Base-by-base conservation (phyloP, 2,888 invertebrate genomes). In the Nesidiocoris tenuis region DNA sequence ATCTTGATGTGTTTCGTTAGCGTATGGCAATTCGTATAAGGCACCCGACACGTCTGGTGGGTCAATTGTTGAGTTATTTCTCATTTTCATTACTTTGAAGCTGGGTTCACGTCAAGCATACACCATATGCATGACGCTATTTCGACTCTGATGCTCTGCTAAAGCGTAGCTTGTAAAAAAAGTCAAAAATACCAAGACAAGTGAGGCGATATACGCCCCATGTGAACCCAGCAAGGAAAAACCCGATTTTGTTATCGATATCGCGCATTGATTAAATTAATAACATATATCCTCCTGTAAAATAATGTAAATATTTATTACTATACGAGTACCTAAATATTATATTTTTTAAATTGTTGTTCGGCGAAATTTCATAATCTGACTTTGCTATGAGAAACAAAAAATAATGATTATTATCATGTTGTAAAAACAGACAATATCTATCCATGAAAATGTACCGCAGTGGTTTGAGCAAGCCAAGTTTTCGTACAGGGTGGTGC, bases 261-360 rank as follows among this genome's bases (percentile, higher is more conserved):
- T n/a, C n/a, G n/a, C n/a, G n/a, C n/a, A n/a, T n/a, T n/a, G n/a
- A n/a, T n/a, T n/a, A n/a, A n/a, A n/a, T n/a, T n/a, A n/a, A n/a
- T n/a, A n/a, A n/a, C n/a, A n/a, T n/a, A n/a, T n/a, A 39, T 7
- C 39, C 39, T 39, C 39, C 12, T 39, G 39, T 39, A 39, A 54
- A 54, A 19, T 7, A 61, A 61, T 72, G 72, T 72, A 72, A 12
- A 72, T 72, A 68, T 9, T 16, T 57, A 72, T 22, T 21, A 16
- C 61, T 25, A 55, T 70, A 18, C 63, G 17, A 70, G 59, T 56
- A n/a, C n/a, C n/a, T n/a, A 21, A 72, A 63, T 63, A 24, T 72
- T 72, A 72, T 72, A 72, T 72, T 72, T 72, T 72, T 72, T 5
- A 72, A 70, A 61, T 72, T 21, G 72, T 72, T 72, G 39, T 54